These are phyloP conservation scores for Sinosuthora webbiana DNA, from an alignment of 2,113 vertebrate genomes.

Conservation along the genomic window DNA sequence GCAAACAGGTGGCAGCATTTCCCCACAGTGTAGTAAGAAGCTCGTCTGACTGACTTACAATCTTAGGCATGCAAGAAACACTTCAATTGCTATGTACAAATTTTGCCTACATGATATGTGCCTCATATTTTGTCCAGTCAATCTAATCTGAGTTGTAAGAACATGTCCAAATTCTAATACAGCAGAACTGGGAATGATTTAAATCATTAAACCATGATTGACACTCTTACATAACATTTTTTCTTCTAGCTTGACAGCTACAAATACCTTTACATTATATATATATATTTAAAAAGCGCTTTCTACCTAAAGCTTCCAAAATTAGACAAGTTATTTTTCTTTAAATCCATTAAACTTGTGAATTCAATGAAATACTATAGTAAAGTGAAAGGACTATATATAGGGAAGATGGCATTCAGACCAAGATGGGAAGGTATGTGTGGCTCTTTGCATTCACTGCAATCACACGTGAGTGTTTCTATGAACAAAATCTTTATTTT, in stretches of 20 bases:
- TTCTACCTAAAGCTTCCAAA: background rate
- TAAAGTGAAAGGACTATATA: background rate
- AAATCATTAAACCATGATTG: background rate
- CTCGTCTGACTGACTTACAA: background rate
- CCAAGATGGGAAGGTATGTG: background rate
- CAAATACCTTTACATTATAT: background rate
- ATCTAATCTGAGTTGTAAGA: background rate
- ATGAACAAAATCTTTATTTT: background rate
- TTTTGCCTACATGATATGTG: background rate
- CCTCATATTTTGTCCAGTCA: background rate
- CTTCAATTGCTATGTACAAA: background rate
- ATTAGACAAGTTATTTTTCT: background rate
- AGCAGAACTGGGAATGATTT: background rate
- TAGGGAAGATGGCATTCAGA: background rate
- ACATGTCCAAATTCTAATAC: background rate
- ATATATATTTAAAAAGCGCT: background rate
- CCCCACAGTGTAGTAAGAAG: conserved; percentile 1
- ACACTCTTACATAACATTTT: background rate
- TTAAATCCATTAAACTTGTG: background rate
- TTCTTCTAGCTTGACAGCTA: background rate
- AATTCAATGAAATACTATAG: background rate
- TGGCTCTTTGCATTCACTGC: background rate
- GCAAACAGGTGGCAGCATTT: background rate
- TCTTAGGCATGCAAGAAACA: background rate
- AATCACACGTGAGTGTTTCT: background rate